These are phyloP conservation scores for Drosophila pseudotakahashii DNA, from an alignment of 2,888 invertebrate species.

Conservation along the genomic window DNA sequence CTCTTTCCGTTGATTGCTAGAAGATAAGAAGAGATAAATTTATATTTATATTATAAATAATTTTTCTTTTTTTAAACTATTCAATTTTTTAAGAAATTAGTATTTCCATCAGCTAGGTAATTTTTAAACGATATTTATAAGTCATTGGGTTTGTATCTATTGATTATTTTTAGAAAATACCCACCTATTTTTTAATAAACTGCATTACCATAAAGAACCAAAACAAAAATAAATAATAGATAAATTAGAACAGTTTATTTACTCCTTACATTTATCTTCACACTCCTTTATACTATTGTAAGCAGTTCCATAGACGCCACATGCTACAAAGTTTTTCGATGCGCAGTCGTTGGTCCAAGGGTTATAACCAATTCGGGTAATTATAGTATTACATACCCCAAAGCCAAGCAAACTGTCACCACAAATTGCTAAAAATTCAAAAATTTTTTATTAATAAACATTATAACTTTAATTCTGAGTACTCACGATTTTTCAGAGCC, in stretches of 20 bases:
- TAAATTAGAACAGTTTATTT: too few species aligned
- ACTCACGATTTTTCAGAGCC: slow-evolving; percentile 1
- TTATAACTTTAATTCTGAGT: neutral
- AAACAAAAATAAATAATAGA: too few species aligned
- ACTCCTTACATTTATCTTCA: slow-evolving; percentile 2
- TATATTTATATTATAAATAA: neutral
- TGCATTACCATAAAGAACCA: too few species aligned
- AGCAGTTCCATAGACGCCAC: neutral
- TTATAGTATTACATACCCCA: neutral
- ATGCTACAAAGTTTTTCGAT: neutral
- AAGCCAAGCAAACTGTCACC: neutral
- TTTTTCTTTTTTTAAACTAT: too few species aligned
- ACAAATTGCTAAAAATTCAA: neutral
- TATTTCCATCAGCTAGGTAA: too few species aligned
- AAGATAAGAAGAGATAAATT: neutral
- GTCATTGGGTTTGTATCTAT: too few species aligned
- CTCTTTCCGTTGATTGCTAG: slow-evolving; percentile 18
- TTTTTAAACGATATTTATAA: too few species aligned
- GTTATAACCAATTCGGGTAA: neutral
- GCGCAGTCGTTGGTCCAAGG: neutral
- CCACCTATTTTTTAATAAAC: too few species aligned
- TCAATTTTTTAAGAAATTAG: too few species aligned
- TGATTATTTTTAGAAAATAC: too few species aligned
- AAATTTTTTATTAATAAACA: neutral
- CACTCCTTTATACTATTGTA: neutral